Evolutionary conservation across 2,797 vertebrate genomes (phyloP).

Genomic region (Chiloscyllium punctatum): DNA sequence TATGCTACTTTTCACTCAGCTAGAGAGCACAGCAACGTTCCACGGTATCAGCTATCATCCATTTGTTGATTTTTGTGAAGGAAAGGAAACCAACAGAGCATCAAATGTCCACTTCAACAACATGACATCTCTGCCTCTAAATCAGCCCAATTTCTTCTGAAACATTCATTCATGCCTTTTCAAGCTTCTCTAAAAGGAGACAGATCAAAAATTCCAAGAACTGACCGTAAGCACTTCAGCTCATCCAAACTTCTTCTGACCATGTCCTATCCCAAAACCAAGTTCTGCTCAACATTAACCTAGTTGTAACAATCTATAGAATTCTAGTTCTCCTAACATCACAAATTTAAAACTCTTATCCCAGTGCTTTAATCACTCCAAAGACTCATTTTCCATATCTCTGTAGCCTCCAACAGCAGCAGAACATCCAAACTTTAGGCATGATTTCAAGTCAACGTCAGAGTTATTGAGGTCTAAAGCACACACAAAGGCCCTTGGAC

Average conservation of each 20-base stretch:
- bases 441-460: too few relatives aligned
- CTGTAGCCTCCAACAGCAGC: not conserved
- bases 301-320: not conserved
- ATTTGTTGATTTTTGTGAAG: not conserved
- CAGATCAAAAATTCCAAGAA: not conserved
- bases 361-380: not conserved
- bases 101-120: not conserved
- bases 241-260: not conserved
- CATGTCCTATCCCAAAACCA: not conserved
- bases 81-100: not conserved
- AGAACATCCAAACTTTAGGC: not conserved
- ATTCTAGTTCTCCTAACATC: not conserved
- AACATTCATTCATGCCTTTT: not conserved
- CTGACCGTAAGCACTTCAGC: not conserved
- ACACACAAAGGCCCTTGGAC: too few relatives aligned
- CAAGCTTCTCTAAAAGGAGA: not conserved
- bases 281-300: not conserved
- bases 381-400: not conserved
- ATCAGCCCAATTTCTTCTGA: not conserved
- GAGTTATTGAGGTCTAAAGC: too few relatives aligned
- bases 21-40: not conserved
- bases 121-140: not conserved
- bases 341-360: not conserved
- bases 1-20: not conserved
- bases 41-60: too few relatives aligned